phyloP scores from a whole-genome alignment of 2,888 invertebrate species.

The Netelia melanura region DNA sequence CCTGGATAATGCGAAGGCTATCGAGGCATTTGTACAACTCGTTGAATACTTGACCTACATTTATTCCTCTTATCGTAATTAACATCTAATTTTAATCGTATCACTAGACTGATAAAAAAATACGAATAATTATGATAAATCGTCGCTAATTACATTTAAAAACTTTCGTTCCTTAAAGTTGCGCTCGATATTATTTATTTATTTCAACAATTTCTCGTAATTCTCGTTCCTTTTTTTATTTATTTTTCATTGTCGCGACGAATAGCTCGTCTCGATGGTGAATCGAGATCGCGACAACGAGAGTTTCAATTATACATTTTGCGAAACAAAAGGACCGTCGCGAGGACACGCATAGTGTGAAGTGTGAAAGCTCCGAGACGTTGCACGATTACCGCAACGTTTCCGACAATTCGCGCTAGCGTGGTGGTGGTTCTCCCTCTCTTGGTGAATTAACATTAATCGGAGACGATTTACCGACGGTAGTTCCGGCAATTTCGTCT shows the following conservation, averaged over 20 bases:
- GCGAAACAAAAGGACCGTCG: background rate
- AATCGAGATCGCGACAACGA: background rate
- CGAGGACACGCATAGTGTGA: background rate
- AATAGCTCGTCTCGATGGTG: background rate
- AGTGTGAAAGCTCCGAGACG: conserved; percentile 55
- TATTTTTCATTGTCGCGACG: background rate
- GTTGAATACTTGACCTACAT: conserved; percentile 62
- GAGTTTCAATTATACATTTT: conserved; percentile 33
- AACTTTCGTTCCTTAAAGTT: no score
- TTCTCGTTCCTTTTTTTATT: background rate
- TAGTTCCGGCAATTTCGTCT: conserved; percentile 58
- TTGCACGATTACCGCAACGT: conserved; percentile 37
- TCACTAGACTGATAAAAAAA: background rate
- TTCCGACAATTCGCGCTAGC: conserved; percentile 17
- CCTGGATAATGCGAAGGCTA: conserved; percentile 49
- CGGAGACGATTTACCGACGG: conserved; percentile 55
- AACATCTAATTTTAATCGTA: conserved; percentile 6
- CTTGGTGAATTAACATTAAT: conserved; percentile 56
- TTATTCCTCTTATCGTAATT: conserved; percentile 50
- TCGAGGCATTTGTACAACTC: conserved; percentile 42
- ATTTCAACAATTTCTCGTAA: no score
- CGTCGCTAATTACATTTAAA: no score
- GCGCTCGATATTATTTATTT: no score
- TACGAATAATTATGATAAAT: no score
- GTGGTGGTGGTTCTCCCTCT: conserved; percentile 1